Percentiles rank a stretch among this genome's conserved stretches.
Evolutionary conservation across 2,797 vertebrate genomes (phyloP).

Genomic region (Pangasius djambal): DNA sequence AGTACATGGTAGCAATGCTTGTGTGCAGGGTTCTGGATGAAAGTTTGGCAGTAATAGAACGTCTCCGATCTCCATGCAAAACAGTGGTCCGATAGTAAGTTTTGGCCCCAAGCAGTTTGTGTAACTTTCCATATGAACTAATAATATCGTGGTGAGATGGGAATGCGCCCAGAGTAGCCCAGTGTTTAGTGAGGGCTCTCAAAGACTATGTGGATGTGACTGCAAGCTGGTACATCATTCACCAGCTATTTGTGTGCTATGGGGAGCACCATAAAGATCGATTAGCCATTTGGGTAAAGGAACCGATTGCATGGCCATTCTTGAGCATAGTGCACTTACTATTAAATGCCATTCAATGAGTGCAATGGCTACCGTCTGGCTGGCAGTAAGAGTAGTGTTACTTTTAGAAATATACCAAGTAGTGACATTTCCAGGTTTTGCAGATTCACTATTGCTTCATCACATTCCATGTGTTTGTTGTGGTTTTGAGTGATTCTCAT

Average conservation of each 20-base stretch:
- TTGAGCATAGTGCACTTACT: neutral
- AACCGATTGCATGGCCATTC: neutral
- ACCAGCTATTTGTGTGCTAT: neutral
- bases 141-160: neutral
- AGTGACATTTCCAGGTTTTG: neutral
- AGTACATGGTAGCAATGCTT: neutral
- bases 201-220: neutral
- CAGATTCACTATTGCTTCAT: neutral
- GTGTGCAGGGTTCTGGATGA: neutral
- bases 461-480: neutral
- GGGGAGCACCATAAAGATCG: neutral
- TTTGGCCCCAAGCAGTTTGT: neutral
- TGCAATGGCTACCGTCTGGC: neutral
- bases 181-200: neutral
- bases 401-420: neutral
- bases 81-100: neutral
- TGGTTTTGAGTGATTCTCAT: neutral
- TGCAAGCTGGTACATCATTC: neutral
- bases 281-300: neutral
- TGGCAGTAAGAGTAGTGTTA: neutral
- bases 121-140: neutral
- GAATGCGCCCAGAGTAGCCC: neutral
- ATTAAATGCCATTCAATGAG: neutral
- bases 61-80: neutral
- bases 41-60: neutral